These are phyloP conservation scores for Alligator sinensis DNA, from an alignment of 2,113 vertebrate genomes.

Conservation along the genomic window DNA sequence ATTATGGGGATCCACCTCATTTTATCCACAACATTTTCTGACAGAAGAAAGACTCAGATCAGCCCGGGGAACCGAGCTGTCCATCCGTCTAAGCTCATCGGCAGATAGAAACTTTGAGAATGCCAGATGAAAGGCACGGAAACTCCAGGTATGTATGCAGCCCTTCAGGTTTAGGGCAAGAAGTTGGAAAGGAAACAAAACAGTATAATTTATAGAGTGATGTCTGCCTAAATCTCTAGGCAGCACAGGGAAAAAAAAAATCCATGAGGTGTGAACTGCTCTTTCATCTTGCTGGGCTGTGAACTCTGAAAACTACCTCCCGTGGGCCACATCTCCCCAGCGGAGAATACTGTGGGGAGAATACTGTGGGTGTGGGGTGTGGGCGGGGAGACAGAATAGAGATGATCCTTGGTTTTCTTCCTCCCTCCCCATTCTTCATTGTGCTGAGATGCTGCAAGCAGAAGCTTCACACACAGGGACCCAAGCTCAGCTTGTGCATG, in stretches of 20 bases:
- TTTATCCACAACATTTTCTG: not conserved
- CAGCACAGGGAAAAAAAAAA: slow-evolving; percentile 12
- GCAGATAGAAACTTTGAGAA: not conserved
- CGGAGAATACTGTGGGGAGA: not conserved
- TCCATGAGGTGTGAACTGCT: slow-evolving; percentile 13
- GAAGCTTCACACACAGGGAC: not conserved
- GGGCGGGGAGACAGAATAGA: not conserved
- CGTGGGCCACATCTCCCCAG: not conserved
- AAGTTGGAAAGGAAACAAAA: slow-evolving; percentile 57
- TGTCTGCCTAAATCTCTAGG: slow-evolving; percentile 69
- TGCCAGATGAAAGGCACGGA: not conserved
- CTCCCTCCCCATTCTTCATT: slow-evolving; percentile 19
- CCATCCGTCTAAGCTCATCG: not conserved
- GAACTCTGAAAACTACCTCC: slow-evolving; percentile 28
- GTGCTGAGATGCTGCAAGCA: not conserved
- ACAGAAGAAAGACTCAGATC: not conserved
- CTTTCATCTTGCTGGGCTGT: slow-evolving; percentile 56
- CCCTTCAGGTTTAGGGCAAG: slow-evolving; percentile 15
- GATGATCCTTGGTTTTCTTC: not conserved
- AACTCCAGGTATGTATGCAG: slow-evolving; percentile 46
- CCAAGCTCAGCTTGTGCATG: not conserved
- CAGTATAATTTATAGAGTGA: slow-evolving; percentile 55
- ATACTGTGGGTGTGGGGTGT: not conserved
- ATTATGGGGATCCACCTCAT: not conserved
- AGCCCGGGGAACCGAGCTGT: not conserved